Evolutionary conservation across 2,888 invertebrate species (phyloP).

Genomic region (Drosophila buzzatii): DNA sequence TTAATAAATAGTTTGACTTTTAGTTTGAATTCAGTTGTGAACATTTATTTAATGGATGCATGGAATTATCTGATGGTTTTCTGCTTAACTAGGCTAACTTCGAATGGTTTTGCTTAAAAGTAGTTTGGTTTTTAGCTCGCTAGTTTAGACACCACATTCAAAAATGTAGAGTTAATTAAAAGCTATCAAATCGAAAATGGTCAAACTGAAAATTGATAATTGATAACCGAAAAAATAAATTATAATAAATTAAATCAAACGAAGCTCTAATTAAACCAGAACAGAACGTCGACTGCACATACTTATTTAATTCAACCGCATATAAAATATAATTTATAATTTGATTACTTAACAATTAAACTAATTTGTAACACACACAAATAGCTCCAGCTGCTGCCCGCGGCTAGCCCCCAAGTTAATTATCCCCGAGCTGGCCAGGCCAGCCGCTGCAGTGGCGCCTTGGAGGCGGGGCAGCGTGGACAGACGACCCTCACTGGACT

Average conservation of each 20-base stretch:
- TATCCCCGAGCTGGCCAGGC: conserved; percentile 61
- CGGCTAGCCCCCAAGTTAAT: conserved; percentile 39
- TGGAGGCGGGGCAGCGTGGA: conserved; percentile 50
- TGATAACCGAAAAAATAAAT: not conserved
- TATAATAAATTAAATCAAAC: not conserved
- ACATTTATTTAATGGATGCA: conserved; percentile 54
- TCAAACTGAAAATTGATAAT: conserved; percentile 3
- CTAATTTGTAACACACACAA: conserved; percentile 52
- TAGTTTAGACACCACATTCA: conserved; percentile 61
- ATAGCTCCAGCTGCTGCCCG: conserved; percentile 16
- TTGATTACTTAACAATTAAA: conserved; percentile 62
- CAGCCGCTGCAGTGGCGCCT: conserved; percentile 53
- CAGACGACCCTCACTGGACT: conserved; percentile 23
- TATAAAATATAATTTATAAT: conserved; percentile 37
- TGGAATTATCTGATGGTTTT: conserved; percentile 17
- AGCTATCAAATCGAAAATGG: conserved; percentile 18
- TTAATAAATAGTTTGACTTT: conserved; percentile 38
- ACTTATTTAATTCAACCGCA: conserved; percentile 30
- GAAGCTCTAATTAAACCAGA: conserved; percentile 17
- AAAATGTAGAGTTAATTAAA: conserved; percentile 41
- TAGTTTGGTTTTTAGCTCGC: conserved; percentile 62
- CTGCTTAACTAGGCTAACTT: conserved; percentile 39
- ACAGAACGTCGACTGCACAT: conserved; percentile 27
- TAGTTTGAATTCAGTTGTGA: conserved; percentile 38
- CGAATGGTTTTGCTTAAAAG: conserved; percentile 38